A percentile compares a stretch with the other conserved stretches of the same genome.
These are phyloP conservation scores for Solenopsis fugax DNA, from an alignment of 1,140 invertebrate species.

Conservation along the genomic window DNA sequence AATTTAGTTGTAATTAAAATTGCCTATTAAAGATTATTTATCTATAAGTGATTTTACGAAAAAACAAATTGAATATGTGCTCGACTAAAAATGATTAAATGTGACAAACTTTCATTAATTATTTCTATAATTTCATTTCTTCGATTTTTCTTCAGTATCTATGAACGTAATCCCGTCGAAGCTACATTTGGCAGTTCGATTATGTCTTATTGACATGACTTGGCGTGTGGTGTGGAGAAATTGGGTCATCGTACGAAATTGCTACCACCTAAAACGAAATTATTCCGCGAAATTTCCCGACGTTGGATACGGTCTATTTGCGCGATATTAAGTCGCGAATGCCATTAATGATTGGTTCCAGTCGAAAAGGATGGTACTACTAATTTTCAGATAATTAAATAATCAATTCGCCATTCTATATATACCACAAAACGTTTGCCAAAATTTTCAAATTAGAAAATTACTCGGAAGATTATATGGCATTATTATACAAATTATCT, in stretches of 20 bases:
- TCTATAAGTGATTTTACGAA: neutral
- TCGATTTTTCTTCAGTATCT: neutral
- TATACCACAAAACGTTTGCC: neutral
- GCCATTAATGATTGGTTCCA: slow-evolving; percentile 28
- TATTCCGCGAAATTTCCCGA: slow-evolving; percentile 54
- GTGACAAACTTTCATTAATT: neutral
- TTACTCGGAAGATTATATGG: neutral
- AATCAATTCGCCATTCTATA: neutral
- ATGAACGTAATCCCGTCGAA: neutral
- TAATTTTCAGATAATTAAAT: slow-evolving; percentile 38
- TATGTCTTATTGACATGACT: slow-evolving; percentile 49
- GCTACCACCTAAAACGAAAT: slow-evolving; percentile 52
- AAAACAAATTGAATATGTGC: neutral
- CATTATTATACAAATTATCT: neutral
- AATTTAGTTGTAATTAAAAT: slow-evolving; percentile 17
- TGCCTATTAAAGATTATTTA: neutral
- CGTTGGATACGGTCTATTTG: slow-evolving; percentile 49
- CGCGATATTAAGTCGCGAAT: slow-evolving; percentile 43
- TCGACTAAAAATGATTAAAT: neutral
- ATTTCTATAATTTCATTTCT: slow-evolving; percentile 19
- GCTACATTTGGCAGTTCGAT: slow-evolving; percentile 40
- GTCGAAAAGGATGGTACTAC: neutral
- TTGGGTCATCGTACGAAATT: slow-evolving; percentile 57
- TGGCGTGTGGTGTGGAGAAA: slow-evolving; percentile 24
- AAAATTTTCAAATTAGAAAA: neutral